Conservation (phyloP, 2,888 invertebrate genomes). For the Andricus curvator region DNA sequence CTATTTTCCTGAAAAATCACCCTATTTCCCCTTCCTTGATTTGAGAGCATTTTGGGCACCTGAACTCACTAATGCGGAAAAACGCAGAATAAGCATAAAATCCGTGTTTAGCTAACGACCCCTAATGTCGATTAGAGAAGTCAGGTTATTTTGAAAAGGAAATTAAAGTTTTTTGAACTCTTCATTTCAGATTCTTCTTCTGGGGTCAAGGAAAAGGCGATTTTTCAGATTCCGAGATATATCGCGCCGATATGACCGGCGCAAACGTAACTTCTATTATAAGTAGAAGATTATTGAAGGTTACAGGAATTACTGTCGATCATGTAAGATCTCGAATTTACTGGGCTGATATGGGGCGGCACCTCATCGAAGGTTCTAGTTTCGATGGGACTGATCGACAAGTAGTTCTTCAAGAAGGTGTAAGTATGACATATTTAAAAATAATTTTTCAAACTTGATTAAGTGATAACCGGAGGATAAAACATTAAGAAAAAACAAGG, state of each 20-base stretch:
- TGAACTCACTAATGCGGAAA: no score
- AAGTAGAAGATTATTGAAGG: conserved; percentile 77
- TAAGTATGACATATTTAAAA: neutral
- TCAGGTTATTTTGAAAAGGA: neutral
- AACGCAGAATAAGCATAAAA: no score
- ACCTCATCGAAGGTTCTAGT: conserved; percentile 78
- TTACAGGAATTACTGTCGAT: conserved; percentile 82
- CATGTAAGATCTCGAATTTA: conserved; percentile 83
- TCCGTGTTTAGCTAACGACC: no score
- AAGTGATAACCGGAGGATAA: neutral
- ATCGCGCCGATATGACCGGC: conserved; percentile 81
- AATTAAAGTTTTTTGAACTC: conserved; percentile 1
- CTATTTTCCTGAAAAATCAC: no score
- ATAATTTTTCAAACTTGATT: neutral
- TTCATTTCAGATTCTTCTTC: conserved; percentile 71
- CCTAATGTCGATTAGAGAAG: neutral
- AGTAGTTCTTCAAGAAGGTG: neutral
- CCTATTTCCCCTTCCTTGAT: no score
- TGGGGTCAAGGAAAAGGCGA: conserved; percentile 71
- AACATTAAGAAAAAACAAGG: no score
- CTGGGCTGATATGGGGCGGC: conserved; percentile 85
- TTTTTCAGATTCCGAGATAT: conserved; percentile 60
- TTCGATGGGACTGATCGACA: conserved; percentile 14
- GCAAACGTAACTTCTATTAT: conserved; percentile 76
- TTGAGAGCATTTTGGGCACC: no score